Conservation (phyloP, 2,888 invertebrate species). For the Agrotis ipsilon region DNA sequence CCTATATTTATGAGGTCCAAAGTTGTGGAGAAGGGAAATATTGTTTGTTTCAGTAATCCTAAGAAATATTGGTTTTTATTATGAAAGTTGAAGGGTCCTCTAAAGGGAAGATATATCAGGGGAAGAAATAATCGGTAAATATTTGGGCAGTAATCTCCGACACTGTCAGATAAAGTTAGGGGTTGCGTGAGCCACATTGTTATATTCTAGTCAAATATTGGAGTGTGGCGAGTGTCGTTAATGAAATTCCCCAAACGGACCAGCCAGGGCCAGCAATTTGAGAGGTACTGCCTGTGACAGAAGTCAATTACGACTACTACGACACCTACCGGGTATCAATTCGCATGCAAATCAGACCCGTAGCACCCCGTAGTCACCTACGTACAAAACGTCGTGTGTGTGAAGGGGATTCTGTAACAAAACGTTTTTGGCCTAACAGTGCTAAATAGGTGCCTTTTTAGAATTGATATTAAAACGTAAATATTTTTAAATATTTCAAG, state of each 20-base stretch:
- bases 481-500: conserved; percentile 26
- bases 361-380: conserved; percentile 5
- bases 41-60: conserved; percentile 31
- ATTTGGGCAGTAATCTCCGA: conserved; percentile 37
- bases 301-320: conserved; percentile 40
- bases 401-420: conserved; percentile 1
- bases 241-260: conserved; percentile 40
- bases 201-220: conserved; percentile 60
- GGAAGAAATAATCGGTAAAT: conserved; percentile 48
- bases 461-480: conserved; percentile 5
- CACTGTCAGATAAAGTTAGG: conserved; percentile 43
- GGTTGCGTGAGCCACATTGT: conserved; percentile 38
- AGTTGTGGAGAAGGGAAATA: conserved; percentile 22
- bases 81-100: conserved; percentile 9
- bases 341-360: conserved; percentile 38
- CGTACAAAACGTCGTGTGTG: not conserved
- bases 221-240: conserved; percentile 29
- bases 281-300: conserved; percentile 12
- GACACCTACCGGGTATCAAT: conserved; percentile 17
- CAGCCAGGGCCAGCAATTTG: conserved; percentile 25
- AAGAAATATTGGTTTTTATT: conserved; percentile 36
- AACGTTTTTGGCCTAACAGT: not conserved
- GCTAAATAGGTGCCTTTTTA: conserved; percentile 1
- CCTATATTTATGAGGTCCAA: conserved; percentile 46
- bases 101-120: conserved; percentile 36